A percentile compares a stretch with the other conserved stretches of the same genome.
These are phyloP conservation scores for Hipparchia semele DNA, from an alignment of 2,888 invertebrate species.

Conservation along the genomic window DNA sequence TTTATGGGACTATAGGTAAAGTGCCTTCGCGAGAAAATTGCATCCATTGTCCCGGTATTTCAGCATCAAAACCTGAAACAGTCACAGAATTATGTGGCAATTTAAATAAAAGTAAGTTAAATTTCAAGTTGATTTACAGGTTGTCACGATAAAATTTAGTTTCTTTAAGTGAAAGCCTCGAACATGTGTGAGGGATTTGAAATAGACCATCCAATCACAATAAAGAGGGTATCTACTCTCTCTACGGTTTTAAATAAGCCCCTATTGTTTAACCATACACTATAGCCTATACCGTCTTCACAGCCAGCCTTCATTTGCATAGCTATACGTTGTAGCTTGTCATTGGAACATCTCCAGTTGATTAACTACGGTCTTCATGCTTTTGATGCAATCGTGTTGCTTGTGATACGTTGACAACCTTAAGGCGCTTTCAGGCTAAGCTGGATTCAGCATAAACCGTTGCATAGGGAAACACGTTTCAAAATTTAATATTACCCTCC, in stretches of 20 bases:
- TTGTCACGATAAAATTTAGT: too few species aligned
- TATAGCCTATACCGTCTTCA: constrained; percentile 6
- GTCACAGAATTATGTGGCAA: too few species aligned
- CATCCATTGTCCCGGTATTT: neutral
- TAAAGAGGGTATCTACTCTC: neutral
- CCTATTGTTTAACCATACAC: constrained; percentile 5
- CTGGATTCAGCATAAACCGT: too few species aligned
- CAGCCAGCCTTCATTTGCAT: constrained; percentile 33
- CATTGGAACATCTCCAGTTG: constrained; percentile 33
- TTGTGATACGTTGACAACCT: constrained; percentile 11
- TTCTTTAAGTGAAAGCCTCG: too few species aligned
- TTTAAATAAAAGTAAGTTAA: too few species aligned
- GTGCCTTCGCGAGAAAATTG: constrained; percentile 10
- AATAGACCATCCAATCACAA: neutral
- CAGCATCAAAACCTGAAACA: neutral
- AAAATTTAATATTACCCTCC: too few species aligned
- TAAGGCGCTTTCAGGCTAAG: neutral
- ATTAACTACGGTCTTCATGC: constrained; percentile 27
- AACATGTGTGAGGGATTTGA: too few species aligned
- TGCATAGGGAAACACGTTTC: too few species aligned
- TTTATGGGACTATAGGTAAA: constrained; percentile 1
- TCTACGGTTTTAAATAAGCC: constrained; percentile 1
- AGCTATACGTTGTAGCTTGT: constrained; percentile 18
- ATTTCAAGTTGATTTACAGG: too few species aligned
- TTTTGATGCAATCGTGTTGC: constrained; percentile 10